Percentiles rank a stretch among this genome's conserved stretches.
These are phyloP conservation scores for Calidris pygmaea DNA, from an alignment of 2,113 vertebrate genomes.

Conservation along the genomic window DNA sequence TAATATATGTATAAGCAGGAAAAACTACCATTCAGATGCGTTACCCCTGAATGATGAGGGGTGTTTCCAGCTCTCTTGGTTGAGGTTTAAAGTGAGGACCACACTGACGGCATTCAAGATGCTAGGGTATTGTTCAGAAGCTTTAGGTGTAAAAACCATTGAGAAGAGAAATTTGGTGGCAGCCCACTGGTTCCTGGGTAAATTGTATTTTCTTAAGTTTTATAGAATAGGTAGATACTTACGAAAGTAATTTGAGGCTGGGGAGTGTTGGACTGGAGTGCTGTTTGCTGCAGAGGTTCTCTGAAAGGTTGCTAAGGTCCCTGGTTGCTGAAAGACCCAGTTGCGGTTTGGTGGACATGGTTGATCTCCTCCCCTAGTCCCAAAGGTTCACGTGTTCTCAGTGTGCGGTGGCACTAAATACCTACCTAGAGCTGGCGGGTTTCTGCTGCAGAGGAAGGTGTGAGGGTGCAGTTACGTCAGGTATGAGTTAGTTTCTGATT, in stretches of 20 bases:
- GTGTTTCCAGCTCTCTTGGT: neutral
- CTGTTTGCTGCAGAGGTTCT: neutral
- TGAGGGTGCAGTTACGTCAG: neutral
- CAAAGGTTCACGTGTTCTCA: neutral
- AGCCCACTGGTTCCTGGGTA: neutral
- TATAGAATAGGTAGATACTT: neutral
- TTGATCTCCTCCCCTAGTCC: neutral
- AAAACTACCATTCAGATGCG: neutral
- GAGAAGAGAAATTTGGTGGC: neutral
- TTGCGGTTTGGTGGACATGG: neutral
- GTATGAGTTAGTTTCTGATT: neutral
- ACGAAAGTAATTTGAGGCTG: neutral
- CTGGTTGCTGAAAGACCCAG: fast-evolving
- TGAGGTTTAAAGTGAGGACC: neutral
- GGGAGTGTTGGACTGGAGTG: neutral
- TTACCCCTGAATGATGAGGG: neutral
- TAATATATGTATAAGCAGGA: neutral
- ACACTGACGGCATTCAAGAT: neutral
- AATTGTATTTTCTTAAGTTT: neutral
- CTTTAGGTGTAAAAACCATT: neutral
- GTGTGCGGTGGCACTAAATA: too few species aligned
- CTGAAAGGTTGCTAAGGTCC: too few species aligned
- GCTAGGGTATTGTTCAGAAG: neutral
- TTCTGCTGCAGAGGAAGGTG: neutral
- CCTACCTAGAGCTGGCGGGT: neutral